Evolutionary conservation across 2,888 invertebrate species (phyloP).

Genomic region (Torymus auratus): DNA sequence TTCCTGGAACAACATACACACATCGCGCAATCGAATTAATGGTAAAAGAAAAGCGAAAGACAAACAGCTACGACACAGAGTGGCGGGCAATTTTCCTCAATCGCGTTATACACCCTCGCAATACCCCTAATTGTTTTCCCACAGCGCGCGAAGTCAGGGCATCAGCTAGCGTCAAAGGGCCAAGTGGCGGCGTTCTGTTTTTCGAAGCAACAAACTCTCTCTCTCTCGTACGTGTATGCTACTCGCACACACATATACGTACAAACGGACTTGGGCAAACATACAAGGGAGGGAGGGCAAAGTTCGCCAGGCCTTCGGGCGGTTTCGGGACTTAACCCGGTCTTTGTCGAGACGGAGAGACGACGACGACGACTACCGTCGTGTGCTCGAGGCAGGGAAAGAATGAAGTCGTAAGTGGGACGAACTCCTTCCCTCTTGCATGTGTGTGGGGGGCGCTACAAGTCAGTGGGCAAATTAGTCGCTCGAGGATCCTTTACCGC

Average conservation of each 20-base stretch:
- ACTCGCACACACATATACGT: background rate
- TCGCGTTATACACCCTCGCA: too few relatives aligned
- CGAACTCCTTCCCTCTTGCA: background rate
- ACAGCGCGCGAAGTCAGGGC: too few relatives aligned
- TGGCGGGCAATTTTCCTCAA: too few relatives aligned
- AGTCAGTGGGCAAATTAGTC: slow-evolving; percentile 45
- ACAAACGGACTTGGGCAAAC: slow-evolving; percentile 20
- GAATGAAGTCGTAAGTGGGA: slow-evolving; percentile 27
- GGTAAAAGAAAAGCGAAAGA: too few relatives aligned
- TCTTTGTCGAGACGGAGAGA: slow-evolving; percentile 28
- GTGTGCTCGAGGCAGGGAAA: slow-evolving; percentile 1
- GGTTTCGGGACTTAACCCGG: slow-evolving; percentile 36
- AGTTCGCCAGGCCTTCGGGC: slow-evolving; percentile 23
- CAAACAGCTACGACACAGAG: too few relatives aligned
- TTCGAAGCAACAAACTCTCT: slow-evolving; percentile 18
- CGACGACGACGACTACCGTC: background rate
- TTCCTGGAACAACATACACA: too few relatives aligned
- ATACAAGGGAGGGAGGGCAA: background rate
- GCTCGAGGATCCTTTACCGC: slow-evolving; percentile 18
- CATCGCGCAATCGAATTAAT: too few relatives aligned
- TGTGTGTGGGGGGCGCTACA: background rate
- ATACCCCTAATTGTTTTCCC: too few relatives aligned
- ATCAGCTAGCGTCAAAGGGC: too few relatives aligned
- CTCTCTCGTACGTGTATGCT: too few relatives aligned
- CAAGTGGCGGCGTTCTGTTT: slow-evolving; percentile 11